A percentile compares a stretch with the other conserved stretches of the same genome.
These are phyloP conservation scores for Acromyrmex charruanus DNA, from an alignment of 1,140 invertebrate genomes.

Conservation along the genomic window DNA sequence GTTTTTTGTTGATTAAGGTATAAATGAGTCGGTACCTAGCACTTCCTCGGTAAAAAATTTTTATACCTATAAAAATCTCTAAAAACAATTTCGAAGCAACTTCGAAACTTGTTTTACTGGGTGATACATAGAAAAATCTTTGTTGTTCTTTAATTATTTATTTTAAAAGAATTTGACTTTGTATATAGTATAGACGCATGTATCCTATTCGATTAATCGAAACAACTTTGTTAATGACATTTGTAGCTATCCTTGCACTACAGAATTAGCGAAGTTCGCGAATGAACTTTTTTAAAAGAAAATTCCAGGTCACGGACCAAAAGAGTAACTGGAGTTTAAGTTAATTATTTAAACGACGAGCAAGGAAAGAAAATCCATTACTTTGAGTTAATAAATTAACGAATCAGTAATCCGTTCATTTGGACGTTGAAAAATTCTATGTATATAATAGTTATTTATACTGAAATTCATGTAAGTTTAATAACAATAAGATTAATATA, in stretches of 20 bases:
- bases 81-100: too few species aligned
- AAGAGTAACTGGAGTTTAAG: constrained; percentile 42
- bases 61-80: too few species aligned
- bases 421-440: neutral
- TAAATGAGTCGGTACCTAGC: neutral
- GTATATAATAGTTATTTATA: neutral
- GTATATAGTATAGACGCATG: neutral
- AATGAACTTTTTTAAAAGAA: constrained; percentile 44
- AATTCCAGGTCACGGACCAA: constrained; percentile 6
- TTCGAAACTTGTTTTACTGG: too few species aligned
- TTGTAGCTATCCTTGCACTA: constrained; percentile 33
- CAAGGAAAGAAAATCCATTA: constrained; percentile 16
- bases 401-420: neutral
- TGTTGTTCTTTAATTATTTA: constrained; percentile 3
- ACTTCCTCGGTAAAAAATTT: too few species aligned
- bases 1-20: neutral
- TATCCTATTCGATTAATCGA: constrained; percentile 6
- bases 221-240: constrained; percentile 52
- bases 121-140: neutral
- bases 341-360: constrained; percentile 51
- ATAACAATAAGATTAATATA: neutral
- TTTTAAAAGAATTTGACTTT: neutral
- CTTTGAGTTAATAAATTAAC: constrained; percentile 28
- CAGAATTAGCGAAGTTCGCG: constrained; percentile 50
- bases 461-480: neutral